These are phyloP conservation scores for Palloptera scutellata DNA, from an alignment of 2,888 invertebrate species.

Conservation along the genomic window DNA sequence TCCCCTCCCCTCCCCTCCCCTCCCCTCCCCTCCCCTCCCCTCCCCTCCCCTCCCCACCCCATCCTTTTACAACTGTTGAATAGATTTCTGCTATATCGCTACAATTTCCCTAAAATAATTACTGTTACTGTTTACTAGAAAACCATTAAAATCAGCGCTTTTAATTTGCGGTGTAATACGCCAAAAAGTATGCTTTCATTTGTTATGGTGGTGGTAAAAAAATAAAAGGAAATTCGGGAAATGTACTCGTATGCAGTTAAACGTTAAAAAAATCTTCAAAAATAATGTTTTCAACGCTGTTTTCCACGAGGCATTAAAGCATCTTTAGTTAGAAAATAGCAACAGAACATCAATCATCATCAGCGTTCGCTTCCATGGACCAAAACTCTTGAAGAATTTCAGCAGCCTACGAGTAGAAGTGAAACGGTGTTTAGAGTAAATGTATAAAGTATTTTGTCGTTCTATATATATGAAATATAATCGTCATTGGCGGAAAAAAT, in stretches of 20 bases:
- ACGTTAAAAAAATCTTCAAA: slow-evolving; percentile 8
- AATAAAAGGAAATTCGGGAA: not conserved
- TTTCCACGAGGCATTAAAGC: slow-evolving; percentile 14
- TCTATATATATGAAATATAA: too few relatives aligned
- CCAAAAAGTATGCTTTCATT: not conserved
- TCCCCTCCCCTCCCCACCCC: not conserved
- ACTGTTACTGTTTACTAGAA: not conserved
- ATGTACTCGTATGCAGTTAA: not conserved
- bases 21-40: too few relatives aligned
- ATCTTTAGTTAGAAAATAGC: slow-evolving; percentile 5
- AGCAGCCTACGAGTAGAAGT: too few relatives aligned
- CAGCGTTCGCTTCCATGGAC: not conserved
- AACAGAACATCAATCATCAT: not conserved
- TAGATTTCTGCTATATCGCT: too few relatives aligned
- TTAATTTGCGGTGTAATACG: not conserved
- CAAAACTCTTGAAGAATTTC: slow-evolving; percentile 9
- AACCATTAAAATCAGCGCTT: not conserved
- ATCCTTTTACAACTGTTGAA: too few relatives aligned
- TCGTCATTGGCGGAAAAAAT: not conserved
- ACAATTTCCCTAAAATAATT: not conserved
- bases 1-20: too few relatives aligned
- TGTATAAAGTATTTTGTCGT: too few relatives aligned
- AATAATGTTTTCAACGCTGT: slow-evolving; percentile 9
- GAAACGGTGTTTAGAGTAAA: too few relatives aligned
- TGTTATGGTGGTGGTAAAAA: not conserved